A percentile compares a stretch with the other conserved stretches of the same genome.
Conservation (phyloP, 2,797 vertebrate genomes). For the Linurgus olivaceus region DNA sequence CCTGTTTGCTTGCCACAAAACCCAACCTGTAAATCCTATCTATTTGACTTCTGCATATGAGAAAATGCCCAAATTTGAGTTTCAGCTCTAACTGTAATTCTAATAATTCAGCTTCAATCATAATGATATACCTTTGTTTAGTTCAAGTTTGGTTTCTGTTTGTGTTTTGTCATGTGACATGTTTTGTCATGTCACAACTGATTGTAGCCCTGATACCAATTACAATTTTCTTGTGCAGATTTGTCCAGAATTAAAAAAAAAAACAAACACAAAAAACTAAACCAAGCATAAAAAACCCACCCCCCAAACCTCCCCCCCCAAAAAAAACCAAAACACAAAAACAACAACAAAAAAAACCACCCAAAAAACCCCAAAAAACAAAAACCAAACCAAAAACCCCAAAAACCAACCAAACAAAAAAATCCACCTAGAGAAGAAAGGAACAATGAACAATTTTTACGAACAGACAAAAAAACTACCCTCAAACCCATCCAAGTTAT, state of each 20-base stretch:
- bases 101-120: neutral
- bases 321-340: too few relatives aligned
- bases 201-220: neutral
- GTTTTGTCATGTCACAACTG: neutral
- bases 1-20: neutral
- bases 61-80: neutral
- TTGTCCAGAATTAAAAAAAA: neutral
- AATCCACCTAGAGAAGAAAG: neutral
- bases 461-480: neutral
- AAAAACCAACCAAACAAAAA: neutral
- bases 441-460: conserved; percentile 13
- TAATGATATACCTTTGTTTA: neutral
- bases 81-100: neutral
- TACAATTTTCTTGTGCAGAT: neutral
- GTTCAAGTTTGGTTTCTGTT: neutral
- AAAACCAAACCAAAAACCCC: neutral
- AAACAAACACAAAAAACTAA: neutral
- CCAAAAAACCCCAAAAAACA: neutral
- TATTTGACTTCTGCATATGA: neutral
- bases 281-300: neutral
- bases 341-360: neutral
- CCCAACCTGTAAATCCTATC: neutral
- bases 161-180: neutral
- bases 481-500: neutral
- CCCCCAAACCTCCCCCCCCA: too few relatives aligned